phyloP scores from a whole-genome alignment of 2,797 vertebrate species.

The Halcyon leucocephala region DNA sequence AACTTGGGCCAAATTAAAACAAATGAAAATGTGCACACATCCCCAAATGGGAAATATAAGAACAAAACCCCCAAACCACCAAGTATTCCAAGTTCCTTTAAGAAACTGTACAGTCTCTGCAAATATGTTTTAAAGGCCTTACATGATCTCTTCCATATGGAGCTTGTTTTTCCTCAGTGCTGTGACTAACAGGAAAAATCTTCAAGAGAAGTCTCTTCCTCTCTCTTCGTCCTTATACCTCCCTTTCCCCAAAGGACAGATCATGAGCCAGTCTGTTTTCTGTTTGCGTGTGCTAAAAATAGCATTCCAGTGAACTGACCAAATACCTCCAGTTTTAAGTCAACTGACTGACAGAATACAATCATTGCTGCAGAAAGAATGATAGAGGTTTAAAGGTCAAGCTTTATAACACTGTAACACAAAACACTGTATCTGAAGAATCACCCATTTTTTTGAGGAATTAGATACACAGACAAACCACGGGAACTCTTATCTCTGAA shows the following conservation, averaged over 20 bases:
- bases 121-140: constrained; percentile 56
- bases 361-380: neutral
- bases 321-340: constrained; percentile 14
- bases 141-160: constrained; percentile 65
- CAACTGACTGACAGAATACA: neutral
- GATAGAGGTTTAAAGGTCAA: neutral
- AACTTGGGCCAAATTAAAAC: neutral
- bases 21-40: neutral
- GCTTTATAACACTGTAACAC: neutral
- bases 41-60: constrained; percentile 19
- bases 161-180: constrained; percentile 44
- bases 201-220: constrained; percentile 58
- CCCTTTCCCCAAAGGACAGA: constrained; percentile 5
- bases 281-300: constrained; percentile 55
- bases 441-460: neutral
- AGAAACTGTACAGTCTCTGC: constrained; percentile 26
- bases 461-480: neutral
- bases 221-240: constrained; percentile 39
- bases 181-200: constrained; percentile 69
- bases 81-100: constrained; percentile 30
- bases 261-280: constrained; percentile 42
- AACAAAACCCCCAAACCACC: neutral
- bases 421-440: neutral
- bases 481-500: neutral
- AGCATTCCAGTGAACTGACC: neutral